Base-by-base conservation (phyloP, 2,888 invertebrate species). In the Drosophila percnosoma region DNA sequence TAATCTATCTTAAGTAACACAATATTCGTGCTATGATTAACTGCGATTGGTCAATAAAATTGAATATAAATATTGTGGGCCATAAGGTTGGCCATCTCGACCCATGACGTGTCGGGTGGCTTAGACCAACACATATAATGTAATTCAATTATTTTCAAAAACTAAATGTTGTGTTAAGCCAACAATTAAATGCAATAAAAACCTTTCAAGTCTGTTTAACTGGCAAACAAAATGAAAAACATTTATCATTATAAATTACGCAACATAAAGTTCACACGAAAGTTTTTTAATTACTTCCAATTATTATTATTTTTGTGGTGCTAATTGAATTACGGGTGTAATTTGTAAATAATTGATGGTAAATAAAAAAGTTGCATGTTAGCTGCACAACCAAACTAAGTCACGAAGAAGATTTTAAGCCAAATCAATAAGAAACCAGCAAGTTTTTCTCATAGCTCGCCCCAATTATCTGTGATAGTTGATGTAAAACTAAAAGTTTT, bases 131-230 rank as follows among this genome's bases (percentile, higher is more conserved):
- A 45, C 45, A 45, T 15, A 45, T 55, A 15, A 21, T 24, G 3
- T n/a, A 42, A 42, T 24, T 31, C 6, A 42, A 57, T 42, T 21
- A 42, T 31, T 15, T 42, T 2, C 2, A 7, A 27, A 18, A 38
- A n/a, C 27, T 13, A 38, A 55, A 38, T 55, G 27, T 40, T 29
- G 11, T 55, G 4, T n/a, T n/a, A 29, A 21, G 15, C 27, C 31
- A 57, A 57, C 18, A 57, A 57, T 42, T 57, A 33, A 42, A 57
- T 57, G 21, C 21, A 29, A 42, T 42, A 40, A 40, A 55, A 29
- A n/a, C 27, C 38, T 13, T 29, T 54, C 15, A 27, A 54, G 27
- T 54, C 27, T 1, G 18, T 53, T 24, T 24, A 18, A 10, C 8
- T 10, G 24, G 18, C 38, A 13, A n/a, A 29, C n/a, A 55, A n/a